Evolutionary conservation across 2,797 vertebrate genomes (phyloP), one percentile per base, ranked within the genome.

Genomic region (Xenentodon cancila): DNA sequence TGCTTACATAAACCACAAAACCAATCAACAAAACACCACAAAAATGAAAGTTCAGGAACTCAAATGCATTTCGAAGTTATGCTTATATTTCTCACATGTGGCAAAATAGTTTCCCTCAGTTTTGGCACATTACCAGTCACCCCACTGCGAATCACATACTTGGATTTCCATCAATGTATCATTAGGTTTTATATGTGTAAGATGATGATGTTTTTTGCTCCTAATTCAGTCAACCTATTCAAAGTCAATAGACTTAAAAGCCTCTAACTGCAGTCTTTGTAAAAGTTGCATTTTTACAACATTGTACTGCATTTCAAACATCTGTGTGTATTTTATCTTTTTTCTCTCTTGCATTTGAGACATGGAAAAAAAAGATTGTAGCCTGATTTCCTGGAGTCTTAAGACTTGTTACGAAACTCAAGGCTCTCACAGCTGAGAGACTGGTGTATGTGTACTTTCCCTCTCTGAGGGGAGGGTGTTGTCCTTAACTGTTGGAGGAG

Each of bases 401-500:
- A 73, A 65, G 55, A 37, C 60, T 62, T 59, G 71, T 65, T 77
- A 61, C 50, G 25, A 82, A 79, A 80, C 49, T 53, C 19, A 65
- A 69, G 53, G 47, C 53, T 54, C 64, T 34, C 57, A 64, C 30
- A 63, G 34, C 50, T 44, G 57, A 72, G 37, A 3, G 37, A 53
- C 61, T 17, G 17, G 46, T 59, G 53, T 49, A 73, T 63, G 61
- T 75, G 58, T 68, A 55, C 68, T 71, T 79, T 66, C 74, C 47
- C 49, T 79, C 63, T 78, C 58, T 68, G 56, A 71, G 20, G 59
- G 48, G 60, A n/a, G 4, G 59, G 82, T 89, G 84, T 83, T 55
- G 83, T 82, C 64, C 80, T 40, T 84, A 81, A 83, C 76, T 54
- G 19, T 77, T 64, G 78, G 79, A 88, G 77, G 80, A 81, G 78